Evolutionary conservation across 2,888 invertebrate genomes (phyloP).

Genomic region (Amphiduros pacificus): DNA sequence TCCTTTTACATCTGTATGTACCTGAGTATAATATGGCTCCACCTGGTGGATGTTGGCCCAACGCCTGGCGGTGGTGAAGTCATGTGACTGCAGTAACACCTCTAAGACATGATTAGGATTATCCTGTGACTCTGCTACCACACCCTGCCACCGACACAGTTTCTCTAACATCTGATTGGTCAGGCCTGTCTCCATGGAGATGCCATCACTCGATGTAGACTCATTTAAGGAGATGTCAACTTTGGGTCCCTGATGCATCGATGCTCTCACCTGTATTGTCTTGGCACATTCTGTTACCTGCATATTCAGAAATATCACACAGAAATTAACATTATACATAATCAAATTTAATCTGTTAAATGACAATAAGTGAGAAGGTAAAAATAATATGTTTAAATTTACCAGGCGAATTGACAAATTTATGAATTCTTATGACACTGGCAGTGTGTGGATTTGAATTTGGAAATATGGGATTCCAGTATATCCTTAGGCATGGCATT

Average conservation of each 20-base stretch:
- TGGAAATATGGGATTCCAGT: no score
- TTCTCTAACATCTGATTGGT: slow-evolving; percentile 24
- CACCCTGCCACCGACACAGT: slow-evolving; percentile 43
- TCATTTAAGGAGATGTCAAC: no score
- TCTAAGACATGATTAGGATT: slow-evolving; percentile 40
- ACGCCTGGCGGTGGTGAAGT: slow-evolving; percentile 40
- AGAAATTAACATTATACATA: neutral
- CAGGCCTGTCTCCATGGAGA: neutral
- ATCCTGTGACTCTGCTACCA: slow-evolving; percentile 32
- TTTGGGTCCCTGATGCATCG: slow-evolving; percentile 36
- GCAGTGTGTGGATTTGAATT: no score
- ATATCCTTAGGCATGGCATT: no score
- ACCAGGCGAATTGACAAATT: no score
- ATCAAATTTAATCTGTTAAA: neutral
- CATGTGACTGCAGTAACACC: slow-evolving; percentile 41
- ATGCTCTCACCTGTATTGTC: slow-evolving; percentile 38
- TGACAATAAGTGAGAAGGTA: no score
- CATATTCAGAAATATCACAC: neutral
- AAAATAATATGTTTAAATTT: no score
- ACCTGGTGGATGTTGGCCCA: slow-evolving; percentile 44
- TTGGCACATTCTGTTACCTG: slow-evolving; percentile 49
- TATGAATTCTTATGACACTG: no score
- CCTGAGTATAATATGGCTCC: no score
- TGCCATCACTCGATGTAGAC: no score
- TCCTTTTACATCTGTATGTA: no score